phyloP scores from a whole-genome alignment of 2,113 vertebrate genomes.

The Catharus fuscescens region DNA sequence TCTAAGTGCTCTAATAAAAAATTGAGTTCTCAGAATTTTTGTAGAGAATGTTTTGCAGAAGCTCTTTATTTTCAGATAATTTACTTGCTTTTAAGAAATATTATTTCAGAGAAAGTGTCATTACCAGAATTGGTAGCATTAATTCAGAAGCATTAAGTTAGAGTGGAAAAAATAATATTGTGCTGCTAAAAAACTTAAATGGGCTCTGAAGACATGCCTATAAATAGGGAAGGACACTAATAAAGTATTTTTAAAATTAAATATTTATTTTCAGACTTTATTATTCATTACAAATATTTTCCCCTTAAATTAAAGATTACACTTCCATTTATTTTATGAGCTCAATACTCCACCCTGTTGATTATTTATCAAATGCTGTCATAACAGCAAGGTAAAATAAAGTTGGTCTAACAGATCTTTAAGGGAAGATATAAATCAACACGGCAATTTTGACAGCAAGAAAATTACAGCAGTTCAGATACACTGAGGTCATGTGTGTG shows the following conservation, averaged over 20 bases:
- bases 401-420: neutral
- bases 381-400: neutral
- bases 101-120: neutral
- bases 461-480: neutral
- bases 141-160: neutral
- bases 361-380: neutral
- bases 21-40: neutral
- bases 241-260: neutral
- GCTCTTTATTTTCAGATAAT: neutral
- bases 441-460: neutral
- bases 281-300: neutral
- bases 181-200: neutral
- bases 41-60: neutral
- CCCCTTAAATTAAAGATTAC: neutral
- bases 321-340: neutral
- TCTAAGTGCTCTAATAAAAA: neutral
- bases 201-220: neutral
- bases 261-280: neutral
- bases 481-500: neutral
- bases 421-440: neutral
- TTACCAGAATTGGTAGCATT: neutral
- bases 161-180: neutral
- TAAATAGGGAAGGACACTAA: neutral
- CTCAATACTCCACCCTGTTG: rapidly evolving
- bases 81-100: neutral